Conservation (phyloP, 2,113 vertebrate genomes). For the Channa maculata region DNA sequence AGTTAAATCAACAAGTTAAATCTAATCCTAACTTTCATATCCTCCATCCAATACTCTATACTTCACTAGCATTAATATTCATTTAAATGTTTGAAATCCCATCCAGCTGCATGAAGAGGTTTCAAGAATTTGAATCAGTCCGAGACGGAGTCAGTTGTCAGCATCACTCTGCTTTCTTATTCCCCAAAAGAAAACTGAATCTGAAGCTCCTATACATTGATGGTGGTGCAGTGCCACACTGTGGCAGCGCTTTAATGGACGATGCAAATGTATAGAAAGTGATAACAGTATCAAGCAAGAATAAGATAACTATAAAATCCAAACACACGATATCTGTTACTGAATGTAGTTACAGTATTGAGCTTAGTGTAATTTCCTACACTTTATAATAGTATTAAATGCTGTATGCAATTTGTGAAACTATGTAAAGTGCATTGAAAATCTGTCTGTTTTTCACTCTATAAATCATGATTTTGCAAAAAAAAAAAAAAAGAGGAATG, state of each 20-base stretch:
- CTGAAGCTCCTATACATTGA: neutral
- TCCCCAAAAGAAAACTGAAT: constrained; percentile 4
- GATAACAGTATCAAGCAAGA: neutral
- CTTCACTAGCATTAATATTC: constrained; percentile 4
- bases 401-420: too few relatives aligned
- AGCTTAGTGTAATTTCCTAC: too few relatives aligned
- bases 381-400: too few relatives aligned
- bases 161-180: constrained; percentile 14
- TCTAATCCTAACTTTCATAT: neutral
- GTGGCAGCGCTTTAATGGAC: constrained; percentile 45
- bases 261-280: neutral
- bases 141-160: constrained; percentile 18
- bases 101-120: constrained; percentile 1
- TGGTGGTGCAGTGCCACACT: constrained; percentile 62
- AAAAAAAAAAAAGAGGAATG: too few relatives aligned
- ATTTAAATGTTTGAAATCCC: constrained; percentile 29
- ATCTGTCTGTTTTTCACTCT: too few relatives aligned
- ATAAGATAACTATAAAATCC: too few relatives aligned
- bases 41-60: neutral
- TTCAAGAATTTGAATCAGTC: constrained; percentile 46
- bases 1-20: neutral
- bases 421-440: too few relatives aligned
- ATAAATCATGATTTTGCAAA: too few relatives aligned
- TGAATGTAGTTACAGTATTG: too few relatives aligned
- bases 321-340: too few relatives aligned